A percentile compares a stretch with the other conserved stretches of the same genome.
Evolutionary conservation across 2,113 vertebrate species (phyloP).

Genomic region (Mirza zaza): DNA sequence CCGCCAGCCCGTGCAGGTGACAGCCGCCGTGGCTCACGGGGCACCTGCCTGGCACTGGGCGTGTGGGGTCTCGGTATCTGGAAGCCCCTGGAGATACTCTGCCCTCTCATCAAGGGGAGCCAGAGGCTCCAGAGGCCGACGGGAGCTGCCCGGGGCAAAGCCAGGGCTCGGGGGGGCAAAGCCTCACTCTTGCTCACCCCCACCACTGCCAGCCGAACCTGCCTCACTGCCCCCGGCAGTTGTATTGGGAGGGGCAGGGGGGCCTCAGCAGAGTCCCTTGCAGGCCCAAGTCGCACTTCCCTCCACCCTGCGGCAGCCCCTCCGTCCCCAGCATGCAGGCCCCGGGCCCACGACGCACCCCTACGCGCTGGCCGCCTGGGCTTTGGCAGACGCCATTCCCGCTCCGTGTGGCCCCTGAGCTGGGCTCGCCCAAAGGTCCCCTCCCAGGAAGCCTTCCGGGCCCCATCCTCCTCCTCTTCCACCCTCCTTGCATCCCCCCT

Average conservation of each 20-base stretch:
- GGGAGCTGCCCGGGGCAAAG: background rate
- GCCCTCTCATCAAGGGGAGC: background rate
- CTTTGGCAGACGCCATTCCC: background rate
- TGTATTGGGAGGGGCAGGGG: background rate
- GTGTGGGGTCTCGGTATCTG: rapidly evolving
- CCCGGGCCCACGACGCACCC: background rate
- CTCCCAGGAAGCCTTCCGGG: background rate
- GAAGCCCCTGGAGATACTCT: background rate
- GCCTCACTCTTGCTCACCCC: background rate
- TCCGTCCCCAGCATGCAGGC: background rate
- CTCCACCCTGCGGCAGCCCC: rapidly evolving
- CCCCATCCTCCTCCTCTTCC: background rate
- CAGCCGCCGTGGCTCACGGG: background rate
- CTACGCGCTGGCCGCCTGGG: background rate
- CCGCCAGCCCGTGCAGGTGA: background rate
- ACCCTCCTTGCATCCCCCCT: too few species aligned
- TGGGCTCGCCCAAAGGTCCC: background rate
- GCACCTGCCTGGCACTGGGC: background rate
- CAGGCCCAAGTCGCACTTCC: background rate
- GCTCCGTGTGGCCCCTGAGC: background rate
- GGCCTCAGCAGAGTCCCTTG: background rate
- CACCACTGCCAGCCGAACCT: too few species aligned
- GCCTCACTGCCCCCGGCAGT: rapidly evolving
- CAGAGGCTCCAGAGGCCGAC: background rate
- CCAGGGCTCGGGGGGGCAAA: too few species aligned